Conservation (phyloP, 2,888 invertebrate species). For the Dolichomitus sp. region DNA sequence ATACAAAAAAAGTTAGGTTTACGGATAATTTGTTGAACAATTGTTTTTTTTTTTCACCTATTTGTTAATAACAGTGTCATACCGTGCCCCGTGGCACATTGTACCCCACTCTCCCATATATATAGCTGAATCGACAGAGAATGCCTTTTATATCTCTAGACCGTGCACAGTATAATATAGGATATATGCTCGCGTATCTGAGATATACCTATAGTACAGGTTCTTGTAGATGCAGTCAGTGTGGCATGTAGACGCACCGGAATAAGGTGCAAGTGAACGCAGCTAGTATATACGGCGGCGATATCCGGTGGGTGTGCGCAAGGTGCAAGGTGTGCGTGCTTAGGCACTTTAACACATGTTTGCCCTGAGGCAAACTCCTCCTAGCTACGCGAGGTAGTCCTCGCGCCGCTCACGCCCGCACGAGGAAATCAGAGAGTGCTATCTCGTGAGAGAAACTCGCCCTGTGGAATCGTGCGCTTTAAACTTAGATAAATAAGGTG, state of each 20-base stretch:
- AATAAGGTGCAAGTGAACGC: slow-evolving; percentile 22
- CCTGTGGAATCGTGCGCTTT: slow-evolving; percentile 56
- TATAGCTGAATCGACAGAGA: too few relatives aligned
- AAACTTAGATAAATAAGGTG: slow-evolving; percentile 54
- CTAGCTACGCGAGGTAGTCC: slow-evolving; percentile 13
- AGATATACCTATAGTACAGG: slow-evolving; percentile 8
- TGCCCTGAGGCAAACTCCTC: slow-evolving; percentile 32
- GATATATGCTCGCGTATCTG: not conserved
- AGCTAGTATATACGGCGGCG: not conserved
- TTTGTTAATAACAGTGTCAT: too few relatives aligned
- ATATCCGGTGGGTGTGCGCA: slow-evolving; percentile 52
- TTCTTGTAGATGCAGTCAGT: slow-evolving; percentile 2
- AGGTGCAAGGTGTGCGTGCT: slow-evolving; percentile 58
- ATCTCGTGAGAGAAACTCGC: slow-evolving; percentile 67
- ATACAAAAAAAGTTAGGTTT: too few relatives aligned
- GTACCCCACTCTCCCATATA: too few relatives aligned
- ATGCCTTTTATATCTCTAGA: not conserved
- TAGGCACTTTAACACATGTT: slow-evolving; percentile 60
- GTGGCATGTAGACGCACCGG: slow-evolving; percentile 12
- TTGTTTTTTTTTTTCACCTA: too few relatives aligned
- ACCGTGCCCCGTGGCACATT: too few relatives aligned
- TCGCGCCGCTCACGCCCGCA: slow-evolving; percentile 48
- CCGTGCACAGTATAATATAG: not conserved
- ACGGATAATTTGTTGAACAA: too few relatives aligned
- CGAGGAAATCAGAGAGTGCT: slow-evolving; percentile 53